Evolutionary conservation across 2,888 invertebrate species (phyloP), one percentile per base, ranked within the genome.

Genomic region (Glomeris marginata): DNA sequence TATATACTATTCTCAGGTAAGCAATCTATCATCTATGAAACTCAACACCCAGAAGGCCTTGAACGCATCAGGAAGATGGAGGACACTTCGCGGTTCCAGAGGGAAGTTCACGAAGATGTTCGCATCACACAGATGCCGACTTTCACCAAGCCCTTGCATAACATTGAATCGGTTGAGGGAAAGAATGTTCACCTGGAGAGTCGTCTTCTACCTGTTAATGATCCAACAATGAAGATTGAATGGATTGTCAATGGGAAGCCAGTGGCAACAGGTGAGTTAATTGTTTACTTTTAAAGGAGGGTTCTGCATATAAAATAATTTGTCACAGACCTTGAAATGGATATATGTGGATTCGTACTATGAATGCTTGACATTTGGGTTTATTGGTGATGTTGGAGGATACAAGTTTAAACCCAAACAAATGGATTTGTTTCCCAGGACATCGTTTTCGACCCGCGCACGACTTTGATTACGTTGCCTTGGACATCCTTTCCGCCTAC

Each of bases 161-260:
- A 88, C 61, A 79, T 88, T 58, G 88, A 90, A 67, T 87, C 85
- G 0, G 74, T 88, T 49, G 91, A 91, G 69, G 81, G 88, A 41
- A 86, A 86, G 0, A 90, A 91, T 63, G 84, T 91, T 11, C 91
- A 91, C 64, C 74, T 92, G 65, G 91, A 92, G 70, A 87, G 88
- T 63, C 78, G 90, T 53, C 72, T 91, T 52, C 86, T 88, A 64
- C 90, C 90, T 1, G 84, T 90, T 43, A 87, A 88, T 20, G 90
- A 91, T 66, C 77, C 62, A n/a, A 78, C 81, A 5, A 88, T 91
- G 87, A 80, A 77, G 64, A 84, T 92, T 48, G 92, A 90, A 57
- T 98, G 98, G 98, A 86, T 88, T 66, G 87, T 88, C 52, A 92
- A 98, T 66, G 95, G 92, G 18, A 76, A 80, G 56, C 88, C 94